phyloP scores from a whole-genome alignment of 2,888 invertebrate genomes.

The Sympetrum striolatum region DNA sequence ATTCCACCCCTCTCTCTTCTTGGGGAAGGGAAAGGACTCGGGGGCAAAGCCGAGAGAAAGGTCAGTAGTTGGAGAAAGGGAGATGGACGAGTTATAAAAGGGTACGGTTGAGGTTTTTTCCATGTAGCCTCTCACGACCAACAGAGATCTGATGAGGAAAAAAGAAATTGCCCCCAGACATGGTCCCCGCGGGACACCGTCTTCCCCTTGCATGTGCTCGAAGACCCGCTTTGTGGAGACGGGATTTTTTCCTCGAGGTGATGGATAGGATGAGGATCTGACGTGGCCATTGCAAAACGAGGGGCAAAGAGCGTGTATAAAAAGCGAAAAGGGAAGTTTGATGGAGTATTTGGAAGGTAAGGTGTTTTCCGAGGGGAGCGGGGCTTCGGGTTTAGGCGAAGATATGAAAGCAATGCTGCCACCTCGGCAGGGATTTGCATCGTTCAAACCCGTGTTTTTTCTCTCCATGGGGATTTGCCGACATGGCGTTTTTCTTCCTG shows the following conservation, averaged over 20 bases:
- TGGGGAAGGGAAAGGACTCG: neutral
- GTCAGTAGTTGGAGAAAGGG: neutral
- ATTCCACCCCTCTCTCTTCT: no score
- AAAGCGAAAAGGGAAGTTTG: neutral
- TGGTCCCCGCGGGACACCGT: neutral
- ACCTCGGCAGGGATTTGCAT: no score
- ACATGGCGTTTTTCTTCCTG: no score
- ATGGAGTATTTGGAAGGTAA: neutral
- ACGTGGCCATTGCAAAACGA: neutral
- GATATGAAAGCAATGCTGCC: neutral
- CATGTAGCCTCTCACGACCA: neutral
- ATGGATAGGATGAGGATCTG: neutral
- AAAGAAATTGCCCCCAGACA: neutral
- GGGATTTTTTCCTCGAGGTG: neutral
- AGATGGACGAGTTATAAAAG: neutral
- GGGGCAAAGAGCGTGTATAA: neutral
- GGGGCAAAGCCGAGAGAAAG: neutral
- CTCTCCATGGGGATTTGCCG: no score
- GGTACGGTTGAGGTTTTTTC: no score
- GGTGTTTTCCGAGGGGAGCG: neutral
- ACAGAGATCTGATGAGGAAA: neutral
- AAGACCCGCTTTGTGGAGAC: neutral
- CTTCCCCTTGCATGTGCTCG: neutral
- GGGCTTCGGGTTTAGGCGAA: neutral
- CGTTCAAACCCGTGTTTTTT: no score